Percentiles rank a stretch among this genome's conserved stretches.
Conservation (phyloP, 2,888 invertebrate genomes). For the Hymenopus coronatus region DNA sequence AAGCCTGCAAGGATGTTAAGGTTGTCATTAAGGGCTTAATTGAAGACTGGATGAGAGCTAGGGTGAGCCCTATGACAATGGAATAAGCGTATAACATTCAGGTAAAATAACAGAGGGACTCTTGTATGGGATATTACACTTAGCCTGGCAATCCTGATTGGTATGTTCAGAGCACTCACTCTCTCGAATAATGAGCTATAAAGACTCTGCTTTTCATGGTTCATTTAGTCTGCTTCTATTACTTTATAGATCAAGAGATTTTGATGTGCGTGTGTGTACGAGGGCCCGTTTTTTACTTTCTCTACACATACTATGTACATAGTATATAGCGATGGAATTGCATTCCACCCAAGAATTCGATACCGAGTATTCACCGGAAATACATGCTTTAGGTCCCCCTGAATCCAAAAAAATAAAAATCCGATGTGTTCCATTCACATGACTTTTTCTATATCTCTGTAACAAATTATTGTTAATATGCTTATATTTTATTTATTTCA, state of each 20-base stretch:
- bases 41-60: background rate
- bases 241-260: background rate
- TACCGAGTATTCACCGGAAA: too few species aligned
- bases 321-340: too few species aligned
- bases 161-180: background rate
- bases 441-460: too few species aligned
- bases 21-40: constrained; percentile 17
- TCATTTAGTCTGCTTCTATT: background rate
- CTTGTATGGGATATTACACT: background rate
- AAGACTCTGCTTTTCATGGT: background rate
- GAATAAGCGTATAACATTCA: constrained; percentile 3
- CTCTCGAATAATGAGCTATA: background rate
- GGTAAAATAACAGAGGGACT: background rate
- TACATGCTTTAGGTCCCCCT: too few species aligned
- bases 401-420: too few species aligned
- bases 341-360: too few species aligned
- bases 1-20: constrained; percentile 4
- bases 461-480: too few species aligned
- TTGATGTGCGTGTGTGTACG: too few species aligned
- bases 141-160: background rate
- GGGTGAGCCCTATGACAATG: background rate
- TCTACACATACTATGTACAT: too few species aligned
- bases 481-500: too few species aligned
- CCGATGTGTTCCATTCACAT: too few species aligned
- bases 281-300: too few species aligned